Evolutionary conservation across 2,113 vertebrate species (phyloP), one percentile per base, ranked within the genome.

Genomic region (Australoheros scitulus): DNA sequence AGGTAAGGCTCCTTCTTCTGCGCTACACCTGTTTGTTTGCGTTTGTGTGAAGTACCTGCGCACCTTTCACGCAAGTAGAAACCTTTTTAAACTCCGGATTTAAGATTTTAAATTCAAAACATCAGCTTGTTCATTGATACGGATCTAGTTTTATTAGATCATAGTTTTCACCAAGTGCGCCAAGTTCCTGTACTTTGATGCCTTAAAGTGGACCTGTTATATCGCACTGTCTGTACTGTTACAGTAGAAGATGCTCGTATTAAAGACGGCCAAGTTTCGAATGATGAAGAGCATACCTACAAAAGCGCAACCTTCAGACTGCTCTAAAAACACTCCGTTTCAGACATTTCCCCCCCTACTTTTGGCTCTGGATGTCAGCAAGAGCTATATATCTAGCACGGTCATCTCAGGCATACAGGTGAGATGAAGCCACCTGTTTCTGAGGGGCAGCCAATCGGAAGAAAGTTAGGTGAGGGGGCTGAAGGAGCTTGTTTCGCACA

Each of bases 1-100:
- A 93, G 90, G 92, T 93, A 61, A 81, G 90, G 15, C 43, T 11
- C 15, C 11, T 59, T 60, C 3, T 26, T 56, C 29, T 11, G 15
- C 13, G 18, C 3, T 5, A 29, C 13, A 38, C 15, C 32, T 65
- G 34, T 58, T 57, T 43, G 9, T 15, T 41, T 64, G 47, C 24
- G 13, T 32, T 9, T 8, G 34, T 2, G 43, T 9, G 7, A 17
- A 18, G 65, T 10, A 29, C 11, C n/a, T 17, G 7, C 14, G 34
- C 56, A 58, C 41, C 41, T 70, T 70, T 70, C 43, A 29, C 41
- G 24, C 41, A 43, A 13, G 41, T 43, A 11, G 41, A 13, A 43
- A 14, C 3, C 38, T 11, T 1, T 41, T 29, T 68, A 50, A 70
- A 20, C 43, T 29, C 41, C 18, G 22, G 24, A 0, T 70, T 14